A percentile compares a stretch with the other conserved stretches of the same genome.
Evolutionary conservation across 2,888 invertebrate species (phyloP).

Genomic region (Myopa testacea): DNA sequence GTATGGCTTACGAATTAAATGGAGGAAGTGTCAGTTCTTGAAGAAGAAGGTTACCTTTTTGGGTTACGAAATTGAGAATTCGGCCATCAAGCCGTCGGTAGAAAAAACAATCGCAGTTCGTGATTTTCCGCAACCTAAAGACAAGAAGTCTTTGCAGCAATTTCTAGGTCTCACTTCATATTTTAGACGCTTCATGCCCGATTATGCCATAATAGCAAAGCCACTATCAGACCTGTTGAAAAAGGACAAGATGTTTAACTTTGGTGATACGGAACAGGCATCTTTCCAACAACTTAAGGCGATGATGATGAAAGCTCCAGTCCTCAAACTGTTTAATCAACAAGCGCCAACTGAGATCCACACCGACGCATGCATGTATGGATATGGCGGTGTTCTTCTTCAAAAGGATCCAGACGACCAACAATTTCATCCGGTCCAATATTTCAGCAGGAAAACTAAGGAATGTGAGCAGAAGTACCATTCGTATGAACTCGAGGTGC

Average conservation of each 20-base stretch:
- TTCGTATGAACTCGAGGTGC: conserved; percentile 49
- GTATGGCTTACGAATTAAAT: conserved; percentile 42
- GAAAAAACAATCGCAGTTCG: conserved; percentile 40
- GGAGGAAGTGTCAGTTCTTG: conserved; percentile 44
- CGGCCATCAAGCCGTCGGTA: conserved; percentile 32
- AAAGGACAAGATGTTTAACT: conserved; percentile 39
- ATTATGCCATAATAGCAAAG: conserved; percentile 53
- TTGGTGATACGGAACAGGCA: conserved; percentile 22
- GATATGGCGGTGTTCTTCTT: conserved; percentile 40
- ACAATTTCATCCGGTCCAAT: conserved; percentile 37
- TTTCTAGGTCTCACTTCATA: conserved; percentile 42
- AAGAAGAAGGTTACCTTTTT: conserved; percentile 42
- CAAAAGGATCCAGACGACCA: conserved; percentile 35
- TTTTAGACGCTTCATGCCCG: conserved; percentile 39
- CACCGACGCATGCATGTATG: conserved; percentile 47
- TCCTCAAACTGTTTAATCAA: conserved; percentile 44
- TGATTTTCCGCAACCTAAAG: conserved; percentile 34
- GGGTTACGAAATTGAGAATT: conserved; percentile 44
- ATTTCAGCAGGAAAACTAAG: conserved; percentile 45
- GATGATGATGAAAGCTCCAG: conserved; percentile 35
- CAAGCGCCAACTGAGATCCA: conserved; percentile 45
- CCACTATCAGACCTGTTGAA: conserved; percentile 54
- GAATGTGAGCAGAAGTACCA: conserved; percentile 40
- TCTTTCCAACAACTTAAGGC: conserved; percentile 43
- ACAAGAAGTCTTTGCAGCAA: conserved; percentile 36